These are phyloP conservation scores for Cotesia vestalis DNA, from an alignment of 1,140 invertebrate species.

Conservation along the genomic window DNA sequence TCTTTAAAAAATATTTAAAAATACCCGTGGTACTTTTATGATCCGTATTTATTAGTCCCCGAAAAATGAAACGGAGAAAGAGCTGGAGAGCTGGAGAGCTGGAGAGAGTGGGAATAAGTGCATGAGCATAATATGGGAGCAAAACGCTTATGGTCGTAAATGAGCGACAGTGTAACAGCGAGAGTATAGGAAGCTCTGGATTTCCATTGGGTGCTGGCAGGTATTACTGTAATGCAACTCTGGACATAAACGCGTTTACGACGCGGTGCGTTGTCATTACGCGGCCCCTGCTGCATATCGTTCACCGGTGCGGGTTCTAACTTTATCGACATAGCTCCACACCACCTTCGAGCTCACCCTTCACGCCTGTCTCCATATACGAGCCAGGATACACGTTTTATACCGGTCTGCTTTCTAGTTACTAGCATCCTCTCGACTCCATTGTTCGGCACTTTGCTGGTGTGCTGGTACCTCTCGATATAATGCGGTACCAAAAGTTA, in stretches of 20 bases:
- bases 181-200: constrained; percentile 37
- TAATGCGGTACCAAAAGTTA: no score
- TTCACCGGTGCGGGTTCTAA: constrained; percentile 60
- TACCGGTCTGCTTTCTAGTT: neutral
- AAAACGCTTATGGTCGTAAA: constrained; percentile 42
- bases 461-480: no score
- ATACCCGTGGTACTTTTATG: neutral
- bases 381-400: neutral
- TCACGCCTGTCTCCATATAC: neutral
- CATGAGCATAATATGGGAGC: constrained; percentile 20
- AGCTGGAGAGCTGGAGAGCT: constrained; percentile 21
- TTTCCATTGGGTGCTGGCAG: constrained; percentile 53
- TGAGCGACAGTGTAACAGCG: constrained; percentile 44
- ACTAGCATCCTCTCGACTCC: no score
- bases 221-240: constrained; percentile 66
- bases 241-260: constrained; percentile 67
- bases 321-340: constrained; percentile 61
- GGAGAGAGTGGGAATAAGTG: constrained; percentile 26
- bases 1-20: no score
- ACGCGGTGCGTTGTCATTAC: constrained; percentile 66
- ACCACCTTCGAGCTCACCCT: constrained; percentile 31
- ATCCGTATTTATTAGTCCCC: constrained; percentile 7
- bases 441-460: no score
- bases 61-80: constrained; percentile 29
- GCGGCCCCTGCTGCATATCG: constrained; percentile 56